A percentile compares a stretch with the other conserved stretches of the same genome.
Conservation (phyloP, 2,113 vertebrate species). For the Cinclus mexicanus region DNA sequence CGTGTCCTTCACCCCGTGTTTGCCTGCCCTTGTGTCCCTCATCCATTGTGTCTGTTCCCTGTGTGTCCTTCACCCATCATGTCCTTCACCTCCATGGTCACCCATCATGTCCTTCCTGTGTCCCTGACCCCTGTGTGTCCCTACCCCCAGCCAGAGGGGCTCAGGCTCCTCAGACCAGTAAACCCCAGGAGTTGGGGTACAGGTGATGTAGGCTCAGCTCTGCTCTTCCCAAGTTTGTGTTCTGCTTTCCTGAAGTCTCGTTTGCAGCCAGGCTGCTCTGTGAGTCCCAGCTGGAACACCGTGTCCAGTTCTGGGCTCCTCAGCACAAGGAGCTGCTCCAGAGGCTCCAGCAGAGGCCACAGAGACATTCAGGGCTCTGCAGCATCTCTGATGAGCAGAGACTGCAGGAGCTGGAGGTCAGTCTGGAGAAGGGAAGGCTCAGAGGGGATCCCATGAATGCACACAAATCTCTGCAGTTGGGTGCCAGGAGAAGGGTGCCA, state of each 20-base stretch:
- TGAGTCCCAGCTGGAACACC: neutral
- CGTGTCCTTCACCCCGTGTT: too few species aligned
- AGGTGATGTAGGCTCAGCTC: neutral
- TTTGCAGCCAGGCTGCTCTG: neutral
- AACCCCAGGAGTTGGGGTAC: fast-evolving
- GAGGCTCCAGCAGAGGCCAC: neutral
- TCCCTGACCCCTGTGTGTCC: too few species aligned
- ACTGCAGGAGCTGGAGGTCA: neutral
- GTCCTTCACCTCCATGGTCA: too few species aligned
- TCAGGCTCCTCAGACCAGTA: fast-evolving
- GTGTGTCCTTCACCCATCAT: too few species aligned
- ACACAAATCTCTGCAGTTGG: neutral
- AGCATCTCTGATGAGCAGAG: neutral
- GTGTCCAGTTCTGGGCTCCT: neutral
- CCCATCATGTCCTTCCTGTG: too few species aligned
- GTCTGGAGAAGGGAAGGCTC: neutral
- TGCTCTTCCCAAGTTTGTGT: fast-evolving
- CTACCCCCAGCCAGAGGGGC: neutral
- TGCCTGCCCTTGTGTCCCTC: too few species aligned
- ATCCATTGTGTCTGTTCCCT: too few species aligned
- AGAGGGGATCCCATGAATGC: neutral
- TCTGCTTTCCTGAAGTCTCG: fast-evolving
- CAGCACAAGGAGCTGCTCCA: neutral
- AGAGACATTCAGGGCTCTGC: neutral
- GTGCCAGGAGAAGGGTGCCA: neutral